Conservation (phyloP, 2,888 invertebrate genomes). For the Agonopterix alstromeriana region DNA sequence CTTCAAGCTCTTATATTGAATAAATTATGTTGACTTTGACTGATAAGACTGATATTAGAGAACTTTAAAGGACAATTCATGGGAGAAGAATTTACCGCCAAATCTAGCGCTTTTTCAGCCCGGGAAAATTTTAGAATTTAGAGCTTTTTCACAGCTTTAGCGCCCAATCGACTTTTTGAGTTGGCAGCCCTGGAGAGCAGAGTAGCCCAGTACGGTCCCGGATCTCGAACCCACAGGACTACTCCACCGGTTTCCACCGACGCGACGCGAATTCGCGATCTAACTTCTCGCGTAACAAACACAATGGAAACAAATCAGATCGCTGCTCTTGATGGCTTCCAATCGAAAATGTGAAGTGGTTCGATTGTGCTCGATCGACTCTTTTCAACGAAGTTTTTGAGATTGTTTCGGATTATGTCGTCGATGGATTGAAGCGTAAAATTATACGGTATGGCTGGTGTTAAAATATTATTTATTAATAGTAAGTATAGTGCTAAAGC, state of each 20-base stretch:
- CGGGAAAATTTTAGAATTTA: no score
- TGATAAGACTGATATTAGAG: no score
- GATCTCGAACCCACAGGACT: slow-evolving; percentile 28
- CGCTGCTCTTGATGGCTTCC: slow-evolving; percentile 31
- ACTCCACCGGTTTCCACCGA: slow-evolving; percentile 7
- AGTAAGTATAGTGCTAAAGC: no score
- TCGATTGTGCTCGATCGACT: slow-evolving; percentile 13
- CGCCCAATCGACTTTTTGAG: no score
- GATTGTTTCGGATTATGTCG: slow-evolving; percentile 9
- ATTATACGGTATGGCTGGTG: not conserved
- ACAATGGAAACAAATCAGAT: slow-evolving; percentile 39
- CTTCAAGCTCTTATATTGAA: no score
- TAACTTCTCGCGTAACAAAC: slow-evolving; percentile 24
- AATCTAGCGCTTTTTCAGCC: no score
- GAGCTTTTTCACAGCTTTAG: no score
- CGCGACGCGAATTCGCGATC: slow-evolving; percentile 15
- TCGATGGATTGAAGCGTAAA: not conserved
- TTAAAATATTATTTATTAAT: not conserved
- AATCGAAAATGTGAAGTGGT: slow-evolving; percentile 46
- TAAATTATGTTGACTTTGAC: no score
- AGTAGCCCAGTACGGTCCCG: slow-evolving; percentile 47
- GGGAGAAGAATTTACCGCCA: no score
- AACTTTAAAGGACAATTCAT: no score
- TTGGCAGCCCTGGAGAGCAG: slow-evolving; percentile 20
- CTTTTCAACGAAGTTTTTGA: not conserved